A percentile compares a stretch with the other conserved stretches of the same genome.
These are phyloP conservation scores for Melipona quadrifasciata DNA, from an alignment of 1,140 invertebrate genomes.

Conservation along the genomic window DNA sequence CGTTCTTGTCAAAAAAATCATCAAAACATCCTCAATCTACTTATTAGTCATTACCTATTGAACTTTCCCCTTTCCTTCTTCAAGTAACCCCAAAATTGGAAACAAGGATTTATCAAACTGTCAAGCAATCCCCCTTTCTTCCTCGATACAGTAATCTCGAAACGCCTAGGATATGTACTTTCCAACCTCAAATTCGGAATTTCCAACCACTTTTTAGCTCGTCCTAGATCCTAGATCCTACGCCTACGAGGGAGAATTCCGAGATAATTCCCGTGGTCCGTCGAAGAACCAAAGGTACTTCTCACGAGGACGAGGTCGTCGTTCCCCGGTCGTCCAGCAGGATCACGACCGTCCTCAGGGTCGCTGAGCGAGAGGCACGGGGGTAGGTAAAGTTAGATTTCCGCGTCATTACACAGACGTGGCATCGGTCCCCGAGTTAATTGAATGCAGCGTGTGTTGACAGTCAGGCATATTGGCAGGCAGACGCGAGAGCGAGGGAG, in stretches of 20 bases:
- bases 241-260: background rate
- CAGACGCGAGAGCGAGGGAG: conserved; percentile 60
- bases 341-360: background rate
- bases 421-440: conserved; percentile 75
- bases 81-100: background rate
- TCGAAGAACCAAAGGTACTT: background rate
- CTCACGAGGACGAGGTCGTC: conserved; percentile 12
- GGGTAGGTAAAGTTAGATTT: conserved; percentile 73
- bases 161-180: background rate
- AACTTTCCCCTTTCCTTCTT: background rate
- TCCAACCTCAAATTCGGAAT: background rate
- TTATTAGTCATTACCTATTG: background rate
- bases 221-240: background rate
- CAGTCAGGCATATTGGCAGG: conserved; percentile 81
- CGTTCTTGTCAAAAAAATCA: too few relatives aligned
- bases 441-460: conserved; percentile 82
- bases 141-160: too few relatives aligned
- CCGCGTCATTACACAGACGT: conserved; percentile 79
- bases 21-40: too few relatives aligned
- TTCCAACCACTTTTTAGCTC: background rate
- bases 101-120: too few relatives aligned
- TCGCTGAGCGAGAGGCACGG: conserved; percentile 26
- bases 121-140: too few relatives aligned
- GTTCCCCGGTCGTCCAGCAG: background rate
- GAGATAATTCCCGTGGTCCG: background rate